Base-by-base conservation (phyloP, 1,140 invertebrate species). In the Wiebesia pumilae region DNA sequence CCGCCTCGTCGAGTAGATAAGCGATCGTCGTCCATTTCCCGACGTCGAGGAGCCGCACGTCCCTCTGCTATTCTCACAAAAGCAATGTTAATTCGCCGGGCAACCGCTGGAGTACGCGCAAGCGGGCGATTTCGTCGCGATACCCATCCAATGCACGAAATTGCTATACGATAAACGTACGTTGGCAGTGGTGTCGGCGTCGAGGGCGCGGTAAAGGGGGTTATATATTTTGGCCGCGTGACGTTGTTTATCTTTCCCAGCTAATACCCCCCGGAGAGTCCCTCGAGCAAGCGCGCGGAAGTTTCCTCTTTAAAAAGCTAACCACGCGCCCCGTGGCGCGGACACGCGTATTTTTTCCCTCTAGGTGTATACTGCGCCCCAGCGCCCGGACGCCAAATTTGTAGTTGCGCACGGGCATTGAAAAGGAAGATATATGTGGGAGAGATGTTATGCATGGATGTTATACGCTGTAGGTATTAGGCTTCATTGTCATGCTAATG, bases 191-290 rank as follows among this genome's bases (percentile, higher is more conserved):
- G 51, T 19, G 10, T 47, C 14, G 43, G 30, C n/a, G n/a, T n/a
- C n/a, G n/a, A n/a, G 38, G 14, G 19, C 21, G 12, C 35, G 51
- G 24, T n/a, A 43, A 67, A 38, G 69, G n/a, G 33, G 51, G 73
- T 51, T 73, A 30, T 73, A 47, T 88, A 87, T 87, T 80, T 82
- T 69, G n/a, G 88, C 85, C 90, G 91, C 89, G 89, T 83, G 89
- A 89, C 90, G 81, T 47, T 91, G 89, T 91, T 91, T 91, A 89
- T 90, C 87, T 89, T 90, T 88, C 88, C 82, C 88, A 88, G 71
- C 89, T 90, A 90, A 90, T 90, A 88, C 81, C 83, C 33, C 62
- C 75, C 83, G 71, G 79, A 38, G 80, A 67, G n/a, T 47, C 33
- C 1, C 2, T 54, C 51, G 19, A 19, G 43, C 27, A 77, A 2